Conservation (phyloP, 2,797 vertebrate species). For the Iguana delicatissima region DNA sequence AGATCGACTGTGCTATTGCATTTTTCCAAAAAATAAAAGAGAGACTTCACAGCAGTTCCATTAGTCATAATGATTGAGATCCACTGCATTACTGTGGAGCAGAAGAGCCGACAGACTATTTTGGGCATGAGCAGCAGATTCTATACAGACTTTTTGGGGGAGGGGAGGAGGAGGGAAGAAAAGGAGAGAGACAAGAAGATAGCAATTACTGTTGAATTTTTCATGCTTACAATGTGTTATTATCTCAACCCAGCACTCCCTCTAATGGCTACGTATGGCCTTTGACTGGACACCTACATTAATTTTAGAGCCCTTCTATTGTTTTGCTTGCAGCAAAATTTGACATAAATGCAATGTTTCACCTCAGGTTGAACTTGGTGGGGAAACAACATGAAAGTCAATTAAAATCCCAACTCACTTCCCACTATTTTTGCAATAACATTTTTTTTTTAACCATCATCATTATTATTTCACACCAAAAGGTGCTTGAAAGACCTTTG, state of each 20-base stretch:
- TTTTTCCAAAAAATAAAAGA: constrained; percentile 70
- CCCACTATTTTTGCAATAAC: constrained; percentile 59
- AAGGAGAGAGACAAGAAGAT: constrained; percentile 65
- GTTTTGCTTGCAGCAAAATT: constrained; percentile 77
- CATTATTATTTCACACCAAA: constrained; percentile 54
- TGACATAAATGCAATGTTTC: constrained; percentile 74
- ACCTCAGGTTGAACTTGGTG: constrained; percentile 73
- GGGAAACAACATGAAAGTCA: constrained; percentile 71
- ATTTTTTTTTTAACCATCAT: constrained; percentile 44
- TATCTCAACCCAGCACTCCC: constrained; percentile 70
- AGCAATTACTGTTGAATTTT: constrained; percentile 78
- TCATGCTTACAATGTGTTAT: constrained; percentile 76
- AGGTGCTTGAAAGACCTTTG: constrained; percentile 53
- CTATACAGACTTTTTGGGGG: constrained; percentile 30
- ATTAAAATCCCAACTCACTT: constrained; percentile 74
- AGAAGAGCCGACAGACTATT: constrained; percentile 67
- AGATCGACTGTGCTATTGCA: constrained; percentile 69
- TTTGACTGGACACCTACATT: constrained; percentile 77
- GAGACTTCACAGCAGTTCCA: constrained; percentile 63
- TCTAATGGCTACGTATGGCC: constrained; percentile 74
- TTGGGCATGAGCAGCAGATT: constrained; percentile 62
- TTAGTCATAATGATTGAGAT: constrained; percentile 73
- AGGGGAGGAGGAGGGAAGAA: constrained; percentile 39
- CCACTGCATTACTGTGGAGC: constrained; percentile 66
- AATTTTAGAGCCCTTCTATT: constrained; percentile 73